Evolutionary conservation across 2,888 invertebrate species (phyloP).

Genomic region (Aquatica leii): DNA sequence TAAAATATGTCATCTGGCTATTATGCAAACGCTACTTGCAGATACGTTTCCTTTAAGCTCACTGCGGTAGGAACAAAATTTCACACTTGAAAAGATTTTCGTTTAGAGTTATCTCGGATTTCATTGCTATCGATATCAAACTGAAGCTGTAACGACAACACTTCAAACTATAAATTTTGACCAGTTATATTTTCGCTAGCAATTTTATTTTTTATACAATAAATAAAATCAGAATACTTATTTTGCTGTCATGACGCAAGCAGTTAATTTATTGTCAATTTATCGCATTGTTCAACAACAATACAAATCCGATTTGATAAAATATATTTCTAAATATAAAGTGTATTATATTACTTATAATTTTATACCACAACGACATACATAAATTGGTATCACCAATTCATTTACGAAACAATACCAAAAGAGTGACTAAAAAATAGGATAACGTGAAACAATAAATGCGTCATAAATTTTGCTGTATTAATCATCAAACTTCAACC

Average conservation of each 20-base stretch:
- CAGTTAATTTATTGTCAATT: not conserved
- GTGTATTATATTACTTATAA: not conserved
- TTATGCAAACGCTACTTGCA: slow-evolving; percentile 29
- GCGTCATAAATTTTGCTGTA: slow-evolving; percentile 24
- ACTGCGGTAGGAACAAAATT: slow-evolving; percentile 27
- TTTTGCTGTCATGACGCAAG: no score
- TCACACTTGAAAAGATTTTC: slow-evolving; percentile 25
- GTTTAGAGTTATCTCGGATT: slow-evolving; percentile 22
- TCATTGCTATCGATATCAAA: slow-evolving; percentile 16
- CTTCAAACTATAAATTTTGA: slow-evolving; percentile 22
- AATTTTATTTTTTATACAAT: no score
- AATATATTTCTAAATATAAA: not conserved
- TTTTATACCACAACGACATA: not conserved
- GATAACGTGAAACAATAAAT: slow-evolving; percentile 16
- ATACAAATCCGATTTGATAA: slow-evolving; percentile 7
- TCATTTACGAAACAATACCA: not conserved
- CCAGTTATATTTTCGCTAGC: slow-evolving; percentile 9
- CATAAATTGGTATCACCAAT: not conserved
- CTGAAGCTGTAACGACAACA: slow-evolving; percentile 15
- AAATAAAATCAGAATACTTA: no score
- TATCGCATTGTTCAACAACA: not conserved
- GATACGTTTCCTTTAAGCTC: slow-evolving; percentile 27
- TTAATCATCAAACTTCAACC: slow-evolving; percentile 31
- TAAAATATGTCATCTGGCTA: slow-evolving; percentile 31
- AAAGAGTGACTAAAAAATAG: not conserved